Evolutionary conservation across 2,113 vertebrate species (phyloP).

Genomic region (Sarotherodon lohbergeri): DNA sequence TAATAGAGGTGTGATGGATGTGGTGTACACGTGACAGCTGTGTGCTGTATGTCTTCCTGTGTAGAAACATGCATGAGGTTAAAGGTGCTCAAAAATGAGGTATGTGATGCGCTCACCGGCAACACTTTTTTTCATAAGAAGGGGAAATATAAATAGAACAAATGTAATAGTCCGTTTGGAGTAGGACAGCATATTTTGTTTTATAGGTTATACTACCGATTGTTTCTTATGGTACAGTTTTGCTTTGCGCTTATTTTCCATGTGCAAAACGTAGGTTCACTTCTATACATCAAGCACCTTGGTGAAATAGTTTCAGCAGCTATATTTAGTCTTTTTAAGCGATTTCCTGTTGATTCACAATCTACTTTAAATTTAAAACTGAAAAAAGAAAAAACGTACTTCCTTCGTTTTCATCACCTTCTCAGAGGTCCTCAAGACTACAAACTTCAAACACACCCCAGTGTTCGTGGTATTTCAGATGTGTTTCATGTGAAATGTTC

Average conservation of each 20-base stretch:
- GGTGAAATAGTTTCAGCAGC: constrained; percentile 30
- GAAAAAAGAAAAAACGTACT: not conserved
- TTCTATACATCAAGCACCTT: not conserved
- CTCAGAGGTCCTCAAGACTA: not conserved
- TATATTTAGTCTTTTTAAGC: not conserved
- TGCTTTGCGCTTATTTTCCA: not conserved
- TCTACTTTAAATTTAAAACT: not conserved
- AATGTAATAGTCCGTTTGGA: not conserved
- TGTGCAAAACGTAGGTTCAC: not conserved
- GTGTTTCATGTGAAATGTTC: not conserved
- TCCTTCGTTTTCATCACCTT: not conserved
- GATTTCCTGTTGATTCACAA: constrained; percentile 14
- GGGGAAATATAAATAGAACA: not conserved
- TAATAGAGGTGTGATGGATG: not conserved
- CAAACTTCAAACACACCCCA: not conserved
- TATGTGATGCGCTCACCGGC: fast-evolving
- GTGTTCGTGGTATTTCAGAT: not conserved
- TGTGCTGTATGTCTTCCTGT: not conserved
- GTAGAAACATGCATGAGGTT: not conserved
- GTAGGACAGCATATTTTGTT: not conserved
- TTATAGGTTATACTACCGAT: not conserved
- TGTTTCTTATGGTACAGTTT: not conserved
- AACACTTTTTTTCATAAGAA: not conserved
- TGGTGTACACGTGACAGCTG: not conserved
- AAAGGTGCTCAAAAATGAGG: not conserved